Evolutionary conservation across 2,888 invertebrate species (phyloP).

Genomic region (Octodonta nipae): DNA sequence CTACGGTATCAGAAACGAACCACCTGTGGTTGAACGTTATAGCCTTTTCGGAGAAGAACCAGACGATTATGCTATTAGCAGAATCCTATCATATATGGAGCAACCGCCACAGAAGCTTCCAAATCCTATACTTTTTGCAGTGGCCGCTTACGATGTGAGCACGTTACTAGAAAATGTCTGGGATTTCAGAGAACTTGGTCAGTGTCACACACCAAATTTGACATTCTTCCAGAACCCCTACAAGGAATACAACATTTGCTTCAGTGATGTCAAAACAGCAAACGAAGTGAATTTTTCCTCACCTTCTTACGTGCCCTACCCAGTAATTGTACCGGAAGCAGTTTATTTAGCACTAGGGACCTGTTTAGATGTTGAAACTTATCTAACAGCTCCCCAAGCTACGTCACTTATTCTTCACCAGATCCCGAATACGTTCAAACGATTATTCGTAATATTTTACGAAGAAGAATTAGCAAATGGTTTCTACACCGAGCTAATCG

Average conservation of each 20-base stretch:
- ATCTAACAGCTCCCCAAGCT: conserved; percentile 20
- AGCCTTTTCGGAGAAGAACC: conserved; percentile 11
- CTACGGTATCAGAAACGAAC: conserved; percentile 5
- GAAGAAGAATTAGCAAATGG: conserved; percentile 10
- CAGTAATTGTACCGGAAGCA: no score
- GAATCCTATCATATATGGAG: conserved; percentile 2
- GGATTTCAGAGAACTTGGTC: conserved; percentile 52
- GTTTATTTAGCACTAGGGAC: no score
- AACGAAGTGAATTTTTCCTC: conserved; percentile 16
- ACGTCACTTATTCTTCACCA: conserved; percentile 15
- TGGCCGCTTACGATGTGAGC: conserved; percentile 19
- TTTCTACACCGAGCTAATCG: conserved; percentile 11
- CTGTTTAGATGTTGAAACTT: conserved; percentile 18
- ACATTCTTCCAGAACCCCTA: conserved; percentile 7
- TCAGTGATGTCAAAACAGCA: conserved; percentile 8
- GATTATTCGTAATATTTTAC: conserved; percentile 17
- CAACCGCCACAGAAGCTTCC: not conserved
- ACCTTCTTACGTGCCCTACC: no score
- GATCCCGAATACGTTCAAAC: conserved; percentile 16
- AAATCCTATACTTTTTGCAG: conserved; percentile 12
- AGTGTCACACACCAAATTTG: conserved; percentile 55
- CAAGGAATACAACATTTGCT: conserved; percentile 4
- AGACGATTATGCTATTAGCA: conserved; percentile 7
- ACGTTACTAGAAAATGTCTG: conserved; percentile 19
- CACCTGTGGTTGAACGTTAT: no score